These are phyloP conservation scores for Acleris laterana DNA, from an alignment of 2,888 invertebrate genomes.

Conservation along the genomic window DNA sequence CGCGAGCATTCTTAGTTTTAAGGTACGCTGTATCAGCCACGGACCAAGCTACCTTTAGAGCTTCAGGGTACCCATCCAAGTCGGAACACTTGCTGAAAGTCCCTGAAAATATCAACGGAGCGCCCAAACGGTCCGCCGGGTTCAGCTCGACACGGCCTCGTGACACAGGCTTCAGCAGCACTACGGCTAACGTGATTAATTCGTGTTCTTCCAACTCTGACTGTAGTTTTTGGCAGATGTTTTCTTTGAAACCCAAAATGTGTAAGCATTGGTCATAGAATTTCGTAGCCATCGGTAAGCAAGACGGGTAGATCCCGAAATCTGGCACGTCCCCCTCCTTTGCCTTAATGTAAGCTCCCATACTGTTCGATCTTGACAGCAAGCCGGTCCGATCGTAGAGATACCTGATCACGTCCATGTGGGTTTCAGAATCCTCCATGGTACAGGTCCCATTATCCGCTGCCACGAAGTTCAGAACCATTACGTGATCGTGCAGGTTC, in stretches of 20 bases:
- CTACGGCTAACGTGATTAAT: conserved; percentile 60
- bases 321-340: conserved; percentile 55
- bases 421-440: conserved; percentile 39
- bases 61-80: conserved; percentile 55
- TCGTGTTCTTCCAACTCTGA: conserved; percentile 54
- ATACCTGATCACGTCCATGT: conserved; percentile 62
- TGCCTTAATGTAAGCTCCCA: conserved; percentile 57
- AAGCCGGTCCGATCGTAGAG: conserved; percentile 60
- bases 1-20: conserved; percentile 51
- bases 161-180: conserved; percentile 67
- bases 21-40: conserved; percentile 62
- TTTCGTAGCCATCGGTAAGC: conserved; percentile 48
- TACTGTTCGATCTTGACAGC: conserved; percentile 55
- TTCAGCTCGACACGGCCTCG: conserved; percentile 59
- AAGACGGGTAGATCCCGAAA: conserved; percentile 67
- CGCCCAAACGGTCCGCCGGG: conserved; percentile 52
- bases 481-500: conserved; percentile 69
- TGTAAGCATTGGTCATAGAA: conserved; percentile 53
- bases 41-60: conserved; percentile 54
- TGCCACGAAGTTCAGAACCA: conserved; percentile 61
- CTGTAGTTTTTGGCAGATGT: conserved; percentile 55
- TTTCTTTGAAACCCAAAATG: conserved; percentile 53
- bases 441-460: conserved; percentile 63
- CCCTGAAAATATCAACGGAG: conserved; percentile 65
- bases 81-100: conserved; percentile 60